These are phyloP conservation scores for Leptoteleia sp. DNA, from an alignment of 1,140 invertebrate species.

Conservation along the genomic window DNA sequence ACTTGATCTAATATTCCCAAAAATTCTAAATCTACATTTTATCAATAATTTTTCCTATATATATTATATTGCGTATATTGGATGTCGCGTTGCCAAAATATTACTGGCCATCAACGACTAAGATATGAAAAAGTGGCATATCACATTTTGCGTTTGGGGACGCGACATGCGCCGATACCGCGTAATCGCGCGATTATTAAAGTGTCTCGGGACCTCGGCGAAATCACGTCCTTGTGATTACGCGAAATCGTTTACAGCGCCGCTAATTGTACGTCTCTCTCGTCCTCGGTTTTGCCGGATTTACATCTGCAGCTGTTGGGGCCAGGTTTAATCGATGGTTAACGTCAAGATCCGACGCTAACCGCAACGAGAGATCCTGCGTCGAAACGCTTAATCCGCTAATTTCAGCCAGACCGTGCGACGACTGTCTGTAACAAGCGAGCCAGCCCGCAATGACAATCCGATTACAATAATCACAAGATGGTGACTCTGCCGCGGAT, in stretches of 20 bases:
- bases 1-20: too few relatives aligned
- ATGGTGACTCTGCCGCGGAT: conserved; percentile 32
- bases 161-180: too few relatives aligned
- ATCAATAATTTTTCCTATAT: too few relatives aligned
- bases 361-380: conserved; percentile 43
- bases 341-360: conserved; percentile 42
- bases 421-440: conserved; percentile 53
- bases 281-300: conserved; percentile 41
- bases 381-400: conserved; percentile 51
- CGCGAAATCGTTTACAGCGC: conserved; percentile 42
- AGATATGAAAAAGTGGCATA: too few relatives aligned
- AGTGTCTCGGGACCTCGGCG: conserved; percentile 10
- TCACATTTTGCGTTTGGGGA: too few relatives aligned
- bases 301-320: conserved; percentile 54
- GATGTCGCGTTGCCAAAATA: too few relatives aligned
- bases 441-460: conserved; percentile 49
- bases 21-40: too few relatives aligned
- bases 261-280: conserved; percentile 45
- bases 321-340: conserved; percentile 59
- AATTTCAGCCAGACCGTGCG: conserved; percentile 37
- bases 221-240: conserved; percentile 48
- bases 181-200: too few relatives aligned
- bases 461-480: conserved; percentile 57
- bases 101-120: too few relatives aligned
- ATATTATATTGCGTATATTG: too few relatives aligned